phyloP scores from a whole-genome alignment of 2,797 vertebrate genomes.

The Sylvilagus floridanus region DNA sequence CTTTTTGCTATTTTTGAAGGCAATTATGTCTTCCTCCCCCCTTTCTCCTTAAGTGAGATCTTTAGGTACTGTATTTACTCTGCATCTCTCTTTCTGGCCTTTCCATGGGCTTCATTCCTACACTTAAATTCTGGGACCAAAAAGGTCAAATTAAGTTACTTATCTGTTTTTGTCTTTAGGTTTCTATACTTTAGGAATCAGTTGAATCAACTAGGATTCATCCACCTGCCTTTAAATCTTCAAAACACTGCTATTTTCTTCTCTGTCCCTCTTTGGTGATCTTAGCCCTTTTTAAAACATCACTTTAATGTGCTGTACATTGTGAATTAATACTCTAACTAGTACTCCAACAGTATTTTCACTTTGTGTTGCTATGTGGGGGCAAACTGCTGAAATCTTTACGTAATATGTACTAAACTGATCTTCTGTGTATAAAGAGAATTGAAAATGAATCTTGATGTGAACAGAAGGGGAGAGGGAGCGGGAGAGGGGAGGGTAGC shows the following conservation, averaged over 20 bases:
- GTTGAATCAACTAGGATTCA: slow-evolving; percentile 47
- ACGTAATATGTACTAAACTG: too few species aligned
- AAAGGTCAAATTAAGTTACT: slow-evolving; percentile 1
- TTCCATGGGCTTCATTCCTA: slow-evolving; percentile 19
- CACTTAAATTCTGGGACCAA: not conserved
- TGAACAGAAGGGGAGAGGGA: too few species aligned
- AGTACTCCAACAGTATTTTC: too few species aligned
- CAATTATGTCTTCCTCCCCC: not conserved
- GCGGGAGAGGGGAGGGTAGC: too few species aligned
- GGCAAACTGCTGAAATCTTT: too few species aligned
- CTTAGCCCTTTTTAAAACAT: slow-evolving; percentile 44
- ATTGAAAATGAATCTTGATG: too few species aligned
- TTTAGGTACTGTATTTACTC: not conserved
- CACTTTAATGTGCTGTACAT: slow-evolving; percentile 54
- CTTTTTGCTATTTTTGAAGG: not conserved
- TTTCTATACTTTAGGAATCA: slow-evolving; percentile 46
- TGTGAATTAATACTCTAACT: too few species aligned
- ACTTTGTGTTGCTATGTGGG: too few species aligned
- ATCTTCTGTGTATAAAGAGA: too few species aligned
- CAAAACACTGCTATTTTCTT: not conserved
- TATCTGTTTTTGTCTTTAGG: slow-evolving; percentile 29
- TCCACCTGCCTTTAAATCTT: slow-evolving; percentile 39
- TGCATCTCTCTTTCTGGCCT: slow-evolving; percentile 10
- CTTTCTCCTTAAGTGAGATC: slow-evolving; percentile 14
- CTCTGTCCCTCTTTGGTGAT: not conserved